Percentiles rank a stretch among this genome's conserved stretches.
phyloP scores from a whole-genome alignment of 1,140 invertebrate species.

The Cyrtorhinus lividipennis region DNA sequence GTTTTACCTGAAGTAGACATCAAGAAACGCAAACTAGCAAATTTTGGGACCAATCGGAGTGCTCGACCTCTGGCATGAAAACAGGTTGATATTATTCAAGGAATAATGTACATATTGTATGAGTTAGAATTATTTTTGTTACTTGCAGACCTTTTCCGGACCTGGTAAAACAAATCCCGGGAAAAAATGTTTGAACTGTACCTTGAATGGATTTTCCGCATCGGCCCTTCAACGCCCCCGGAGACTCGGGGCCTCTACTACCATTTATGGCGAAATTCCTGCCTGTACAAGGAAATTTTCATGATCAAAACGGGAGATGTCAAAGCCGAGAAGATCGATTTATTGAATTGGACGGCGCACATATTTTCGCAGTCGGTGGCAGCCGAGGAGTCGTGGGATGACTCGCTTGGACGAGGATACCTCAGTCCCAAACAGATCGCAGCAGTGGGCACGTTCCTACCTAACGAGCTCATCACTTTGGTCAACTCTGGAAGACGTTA shows the following conservation, averaged over 20 bases:
- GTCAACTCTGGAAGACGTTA: not conserved
- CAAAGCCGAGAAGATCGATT: slow-evolving; percentile 4
- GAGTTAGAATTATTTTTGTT: too few relatives aligned
- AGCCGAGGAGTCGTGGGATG: slow-evolving; percentile 1
- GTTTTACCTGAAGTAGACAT: too few relatives aligned
- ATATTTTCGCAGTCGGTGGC: slow-evolving; percentile 4
- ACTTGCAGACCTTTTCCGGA: too few relatives aligned
- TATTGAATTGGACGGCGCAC: slow-evolving; percentile 10
- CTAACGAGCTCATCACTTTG: slow-evolving; percentile 9
- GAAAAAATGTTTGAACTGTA: too few relatives aligned
- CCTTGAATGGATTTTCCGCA: too few relatives aligned
- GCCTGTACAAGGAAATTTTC: not conserved
- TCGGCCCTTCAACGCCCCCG: too few relatives aligned
- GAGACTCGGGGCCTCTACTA: not conserved
- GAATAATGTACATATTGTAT: too few relatives aligned
- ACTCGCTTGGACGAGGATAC: slow-evolving; percentile 4
- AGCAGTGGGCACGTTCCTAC: slow-evolving; percentile 6
- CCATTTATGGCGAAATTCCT: not conserved
- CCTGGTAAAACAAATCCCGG: too few relatives aligned
- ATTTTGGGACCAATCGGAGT: too few relatives aligned
- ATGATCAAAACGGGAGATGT: not conserved
- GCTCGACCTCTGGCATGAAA: too few relatives aligned
- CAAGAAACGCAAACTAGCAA: too few relatives aligned
- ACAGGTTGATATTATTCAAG: too few relatives aligned
- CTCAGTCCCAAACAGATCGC: slow-evolving; percentile 1